These are phyloP conservation scores for Pseudorectes ferrugineus DNA, from an alignment of 2,113 vertebrate species.

Conservation along the genomic window DNA sequence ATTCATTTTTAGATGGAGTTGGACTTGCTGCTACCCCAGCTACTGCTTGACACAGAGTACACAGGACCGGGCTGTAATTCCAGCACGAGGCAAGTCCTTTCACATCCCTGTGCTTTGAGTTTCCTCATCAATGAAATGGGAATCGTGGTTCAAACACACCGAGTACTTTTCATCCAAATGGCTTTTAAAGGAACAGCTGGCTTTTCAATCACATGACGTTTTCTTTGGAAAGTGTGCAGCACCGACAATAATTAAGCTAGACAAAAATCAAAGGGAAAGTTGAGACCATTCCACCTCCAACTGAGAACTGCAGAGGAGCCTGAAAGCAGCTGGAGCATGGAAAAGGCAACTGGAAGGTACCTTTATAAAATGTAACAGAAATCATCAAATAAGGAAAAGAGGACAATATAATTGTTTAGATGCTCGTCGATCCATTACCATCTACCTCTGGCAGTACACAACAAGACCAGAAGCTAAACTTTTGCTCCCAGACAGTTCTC, in stretches of 20 bases:
- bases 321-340: neutral
- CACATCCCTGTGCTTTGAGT: neutral
- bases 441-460: neutral
- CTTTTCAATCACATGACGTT: neutral
- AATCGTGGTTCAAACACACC: neutral
- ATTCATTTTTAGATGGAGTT: neutral
- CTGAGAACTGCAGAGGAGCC: neutral
- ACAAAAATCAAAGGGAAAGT: neutral
- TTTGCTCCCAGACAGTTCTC: neutral
- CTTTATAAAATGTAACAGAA: neutral
- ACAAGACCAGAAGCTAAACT: neutral
- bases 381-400: neutral
- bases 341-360: neutral
- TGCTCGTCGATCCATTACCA: neutral
- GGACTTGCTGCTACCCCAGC: neutral
- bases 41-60: neutral
- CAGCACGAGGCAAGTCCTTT: neutral
- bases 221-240: neutral
- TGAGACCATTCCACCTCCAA: neutral
- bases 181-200: neutral
- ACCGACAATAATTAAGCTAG: neutral
- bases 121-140: neutral
- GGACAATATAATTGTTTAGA: neutral
- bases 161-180: neutral
- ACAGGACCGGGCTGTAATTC: neutral